Evolutionary conservation across 2,113 vertebrate genomes (phyloP).

Genomic region (Lonchura striata): DNA sequence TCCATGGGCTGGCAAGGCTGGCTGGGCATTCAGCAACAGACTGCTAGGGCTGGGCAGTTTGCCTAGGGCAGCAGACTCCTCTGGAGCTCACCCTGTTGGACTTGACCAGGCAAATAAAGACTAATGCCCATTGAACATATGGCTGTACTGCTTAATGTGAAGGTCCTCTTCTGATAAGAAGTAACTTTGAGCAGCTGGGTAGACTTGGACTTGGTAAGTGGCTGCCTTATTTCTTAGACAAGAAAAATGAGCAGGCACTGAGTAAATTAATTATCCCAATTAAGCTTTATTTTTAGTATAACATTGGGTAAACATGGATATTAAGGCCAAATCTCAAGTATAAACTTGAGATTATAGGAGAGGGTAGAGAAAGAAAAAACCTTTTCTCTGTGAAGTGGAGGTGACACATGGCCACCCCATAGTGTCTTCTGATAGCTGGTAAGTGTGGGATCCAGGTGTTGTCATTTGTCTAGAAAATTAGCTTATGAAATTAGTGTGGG

Average conservation of each 20-base stretch:
- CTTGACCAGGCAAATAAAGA: neutral
- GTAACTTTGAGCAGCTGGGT: neutral
- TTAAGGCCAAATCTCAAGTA: neutral
- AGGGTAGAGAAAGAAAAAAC: neutral
- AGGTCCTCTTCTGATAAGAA: neutral
- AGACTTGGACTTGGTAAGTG: neutral
- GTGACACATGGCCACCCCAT: rapidly evolving
- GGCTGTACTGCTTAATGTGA: neutral
- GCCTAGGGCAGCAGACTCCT: neutral
- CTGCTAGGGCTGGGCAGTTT: neutral
- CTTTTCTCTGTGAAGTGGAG: neutral
- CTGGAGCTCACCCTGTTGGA: neutral
- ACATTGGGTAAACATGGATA: neutral
- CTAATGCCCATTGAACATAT: constrained; percentile 10
- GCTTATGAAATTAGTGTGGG: neutral
- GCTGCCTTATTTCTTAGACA: neutral
- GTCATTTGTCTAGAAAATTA: neutral
- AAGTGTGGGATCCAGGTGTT: neutral
- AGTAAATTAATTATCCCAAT: neutral
- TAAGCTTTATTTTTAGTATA: neutral
- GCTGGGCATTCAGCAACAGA: neutral
- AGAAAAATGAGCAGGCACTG: neutral
- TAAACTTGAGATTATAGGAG: neutral
- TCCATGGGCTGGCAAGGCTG: neutral
- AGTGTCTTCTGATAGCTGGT: neutral